Base-by-base conservation (phyloP, 2,797 vertebrate genomes). In the Fringilla coelebs region DNA sequence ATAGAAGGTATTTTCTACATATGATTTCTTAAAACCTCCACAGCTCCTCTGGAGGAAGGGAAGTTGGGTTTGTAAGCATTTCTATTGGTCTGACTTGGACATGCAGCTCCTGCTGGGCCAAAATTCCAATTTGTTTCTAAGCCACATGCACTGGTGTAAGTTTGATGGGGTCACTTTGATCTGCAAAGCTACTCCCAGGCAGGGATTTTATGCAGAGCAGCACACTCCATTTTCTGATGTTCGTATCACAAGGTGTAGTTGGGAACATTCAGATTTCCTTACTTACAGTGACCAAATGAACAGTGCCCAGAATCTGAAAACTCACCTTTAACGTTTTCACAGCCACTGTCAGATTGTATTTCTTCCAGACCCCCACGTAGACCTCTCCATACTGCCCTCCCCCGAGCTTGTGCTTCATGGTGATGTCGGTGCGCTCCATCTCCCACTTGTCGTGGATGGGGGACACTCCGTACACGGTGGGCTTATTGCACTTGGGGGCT, bases 381-480 rank as follows among this genome's bases (percentile, higher is more conserved):
- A 99, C 99, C 97, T 99, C 99, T 6, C 99, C 99, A 17, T 99
- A 99, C 96, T 99, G 99, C 87, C 99, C 99, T 34, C 99, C 99
- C 57, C 99, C 99, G 8, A 99, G 98, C 96, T 99, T 99, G 99
- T 99, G 99, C 98, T 99, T 99, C 99, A 99, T 99, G 97, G 99
- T 99, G 97, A 99, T 99, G 96, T 99, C 99, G 16, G 99, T 99
- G 90, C 99, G 98, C 94, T 99, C 99, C 99, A 99, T 99, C 98
- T 99, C 99, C 99, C 99, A 99, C 95, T 99, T 99, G 97, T 99
- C 99, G 3, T 99, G 99, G 97, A 99, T 99, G 91, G 99, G 99
- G 45, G 99, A 99, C 96, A 99, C 99, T 1, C 99, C 99, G 6
- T 99, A 99, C 86, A 99, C 99, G 1, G 99, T 99, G 96, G 99